Percentiles rank a stretch among this genome's conserved stretches.
Conservation (phyloP, 1,140 invertebrate genomes). For the Orius insidiosus region DNA sequence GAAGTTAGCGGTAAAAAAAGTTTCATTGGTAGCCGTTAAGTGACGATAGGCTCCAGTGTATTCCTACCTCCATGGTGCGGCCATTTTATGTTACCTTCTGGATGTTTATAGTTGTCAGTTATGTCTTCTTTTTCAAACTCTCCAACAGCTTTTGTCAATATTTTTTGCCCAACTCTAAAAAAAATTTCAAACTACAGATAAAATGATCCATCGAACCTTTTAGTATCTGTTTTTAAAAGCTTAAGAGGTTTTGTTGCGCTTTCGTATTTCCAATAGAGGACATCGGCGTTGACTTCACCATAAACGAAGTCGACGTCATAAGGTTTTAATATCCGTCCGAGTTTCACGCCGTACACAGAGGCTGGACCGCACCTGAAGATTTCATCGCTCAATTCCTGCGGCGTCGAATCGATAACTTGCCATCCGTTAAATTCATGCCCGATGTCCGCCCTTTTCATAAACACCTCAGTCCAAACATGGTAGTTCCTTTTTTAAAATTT, state of each 20-base stretch:
- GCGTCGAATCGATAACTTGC: slow-evolving; percentile 87
- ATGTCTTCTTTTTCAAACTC: slow-evolving; percentile 67
- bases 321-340: slow-evolving; percentile 58
- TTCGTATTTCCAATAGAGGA: slow-evolving; percentile 66
- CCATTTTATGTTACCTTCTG: no score
- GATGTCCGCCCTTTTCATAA: slow-evolving; percentile 77
- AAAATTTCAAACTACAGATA: background rate
- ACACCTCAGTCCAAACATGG: slow-evolving; percentile 92
- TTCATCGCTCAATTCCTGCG: slow-evolving; percentile 67
- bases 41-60: no score
- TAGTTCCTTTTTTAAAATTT: slow-evolving; percentile 52
- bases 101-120: slow-evolving; percentile 72
- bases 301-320: slow-evolving; percentile 75
- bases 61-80: no score
- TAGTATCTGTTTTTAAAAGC: slow-evolving; percentile 52
- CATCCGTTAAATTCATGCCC: slow-evolving; percentile 61
- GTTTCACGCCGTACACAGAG: slow-evolving; percentile 58
- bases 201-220: slow-evolving; percentile 29
- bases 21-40: no score
- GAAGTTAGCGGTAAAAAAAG: no score
- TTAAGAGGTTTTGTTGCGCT: slow-evolving; percentile 66
- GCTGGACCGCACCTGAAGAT: slow-evolving; percentile 70
- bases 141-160: slow-evolving; percentile 77
- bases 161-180: slow-evolving; percentile 58
- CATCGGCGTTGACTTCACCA: slow-evolving; percentile 78